Evolutionary conservation across 2,113 vertebrate genomes (phyloP).

Genomic region (Ptilorrhoa leucosticta): DNA sequence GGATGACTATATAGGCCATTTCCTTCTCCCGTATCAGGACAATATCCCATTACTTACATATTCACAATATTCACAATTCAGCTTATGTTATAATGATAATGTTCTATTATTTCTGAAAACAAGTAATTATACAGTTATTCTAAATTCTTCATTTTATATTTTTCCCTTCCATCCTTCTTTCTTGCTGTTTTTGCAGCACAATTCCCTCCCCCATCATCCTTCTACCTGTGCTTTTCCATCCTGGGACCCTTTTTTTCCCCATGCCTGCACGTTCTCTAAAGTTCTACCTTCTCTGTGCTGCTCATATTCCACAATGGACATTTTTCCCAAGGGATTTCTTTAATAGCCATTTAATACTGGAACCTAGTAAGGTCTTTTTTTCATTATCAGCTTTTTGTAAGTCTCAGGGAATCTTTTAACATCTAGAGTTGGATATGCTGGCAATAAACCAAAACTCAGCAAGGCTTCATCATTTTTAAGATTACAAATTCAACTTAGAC

Average conservation of each 20-base stretch:
- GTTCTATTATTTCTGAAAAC: not conserved
- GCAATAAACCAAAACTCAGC: not conserved
- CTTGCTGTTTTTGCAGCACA: not conserved
- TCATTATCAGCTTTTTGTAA: not conserved
- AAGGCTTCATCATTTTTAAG: not conserved
- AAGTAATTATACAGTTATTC: not conserved
- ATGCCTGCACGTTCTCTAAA: not conserved
- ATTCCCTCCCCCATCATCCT: not conserved
- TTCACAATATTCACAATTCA: not conserved
- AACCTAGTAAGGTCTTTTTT: not conserved
- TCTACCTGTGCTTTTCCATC: not conserved
- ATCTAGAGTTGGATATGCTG: not conserved
- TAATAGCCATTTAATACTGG: not conserved
- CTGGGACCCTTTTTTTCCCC: not conserved
- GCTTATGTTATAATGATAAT: not conserved
- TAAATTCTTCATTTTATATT: not conserved
- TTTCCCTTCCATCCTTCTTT: not conserved
- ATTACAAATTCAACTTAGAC: not conserved
- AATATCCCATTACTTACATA: not conserved
- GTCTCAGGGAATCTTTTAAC: not conserved
- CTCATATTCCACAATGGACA: not conserved
- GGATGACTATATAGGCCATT: not conserved
- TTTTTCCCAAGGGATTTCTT: not conserved
- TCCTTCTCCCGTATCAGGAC: not conserved
- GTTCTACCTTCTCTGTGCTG: not conserved